Percentiles rank a stretch among this genome's conserved stretches.
phyloP scores from a whole-genome alignment of 2,797 vertebrate genomes.

The Phaenicophaeus curvirostris region DNA sequence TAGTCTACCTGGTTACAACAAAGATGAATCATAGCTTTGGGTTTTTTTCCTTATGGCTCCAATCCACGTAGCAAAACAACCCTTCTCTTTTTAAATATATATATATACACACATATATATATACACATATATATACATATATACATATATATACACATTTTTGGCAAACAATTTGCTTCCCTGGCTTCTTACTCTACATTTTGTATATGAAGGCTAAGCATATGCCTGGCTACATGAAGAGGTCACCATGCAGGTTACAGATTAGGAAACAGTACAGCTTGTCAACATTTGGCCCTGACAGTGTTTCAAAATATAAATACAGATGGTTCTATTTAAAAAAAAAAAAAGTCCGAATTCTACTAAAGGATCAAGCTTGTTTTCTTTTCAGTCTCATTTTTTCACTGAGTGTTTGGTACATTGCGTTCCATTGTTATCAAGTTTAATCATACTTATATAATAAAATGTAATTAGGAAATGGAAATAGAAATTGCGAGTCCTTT shows the following conservation, averaged over 20 bases:
- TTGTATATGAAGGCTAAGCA: neutral
- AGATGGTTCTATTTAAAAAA: constrained; percentile 69
- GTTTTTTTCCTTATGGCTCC: neutral
- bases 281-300: constrained; percentile 61
- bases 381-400: constrained; percentile 12
- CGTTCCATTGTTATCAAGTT: constrained; percentile 34
- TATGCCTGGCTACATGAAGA: neutral
- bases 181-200: neutral
- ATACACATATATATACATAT: too few species aligned
- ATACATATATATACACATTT: too few species aligned
- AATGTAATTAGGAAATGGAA: neutral
- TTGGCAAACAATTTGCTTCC: neutral
- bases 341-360: constrained; percentile 36
- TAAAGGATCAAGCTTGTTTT: constrained; percentile 37
- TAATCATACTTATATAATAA: constrained; percentile 35
- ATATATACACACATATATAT: too few species aligned
- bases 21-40: neutral
- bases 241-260: constrained; percentile 40
- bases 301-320: constrained; percentile 59
- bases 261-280: constrained; percentile 54
- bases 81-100: neutral
- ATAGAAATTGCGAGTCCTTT: neutral
- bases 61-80: neutral
- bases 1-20: neutral
- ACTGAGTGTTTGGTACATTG: constrained; percentile 24